A percentile compares a stretch with the other conserved stretches of the same genome.
These are phyloP conservation scores for Philhelius pedissequus DNA, from an alignment of 2,888 invertebrate genomes.

Conservation along the genomic window DNA sequence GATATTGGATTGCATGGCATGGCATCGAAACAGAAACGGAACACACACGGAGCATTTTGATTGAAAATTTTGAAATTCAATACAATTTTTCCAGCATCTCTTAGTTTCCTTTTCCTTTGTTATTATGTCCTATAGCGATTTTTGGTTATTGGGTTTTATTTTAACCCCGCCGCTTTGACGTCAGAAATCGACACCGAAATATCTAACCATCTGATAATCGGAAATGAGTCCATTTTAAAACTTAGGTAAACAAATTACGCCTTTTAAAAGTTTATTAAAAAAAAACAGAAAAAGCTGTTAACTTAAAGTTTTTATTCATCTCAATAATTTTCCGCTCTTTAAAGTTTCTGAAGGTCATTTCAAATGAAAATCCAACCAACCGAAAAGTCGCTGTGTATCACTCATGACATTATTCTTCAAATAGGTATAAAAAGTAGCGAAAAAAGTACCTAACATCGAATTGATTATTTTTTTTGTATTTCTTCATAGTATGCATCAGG, in stretches of 20 bases:
- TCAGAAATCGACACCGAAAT: too few relatives aligned
- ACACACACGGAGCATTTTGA: conserved; percentile 38
- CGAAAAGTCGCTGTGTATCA: background rate
- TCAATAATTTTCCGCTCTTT: background rate
- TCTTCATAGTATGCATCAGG: too few relatives aligned
- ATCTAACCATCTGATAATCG: background rate
- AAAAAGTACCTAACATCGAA: background rate
- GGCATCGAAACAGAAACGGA: background rate
- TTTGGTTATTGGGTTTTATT: background rate
- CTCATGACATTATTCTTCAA: conserved; percentile 1
- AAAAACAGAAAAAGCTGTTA: too few relatives aligned
- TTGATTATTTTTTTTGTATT: background rate
- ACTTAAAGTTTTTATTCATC: background rate
- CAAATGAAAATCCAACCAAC: background rate
- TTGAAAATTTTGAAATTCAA: conserved; percentile 32
- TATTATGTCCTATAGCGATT: background rate
- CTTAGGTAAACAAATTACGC: background rate
- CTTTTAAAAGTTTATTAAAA: too few relatives aligned
- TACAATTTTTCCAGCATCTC: conserved; percentile 27
- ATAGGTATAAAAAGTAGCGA: background rate
- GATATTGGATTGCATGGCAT: background rate
- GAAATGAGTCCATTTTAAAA: background rate
- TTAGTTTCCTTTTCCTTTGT: background rate
- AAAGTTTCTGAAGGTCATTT: conserved; percentile 9
- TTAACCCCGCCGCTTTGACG: background rate